These are phyloP conservation scores for Aporrectodea caliginosa DNA, from an alignment of 1,140 invertebrate genomes.

Conservation along the genomic window DNA sequence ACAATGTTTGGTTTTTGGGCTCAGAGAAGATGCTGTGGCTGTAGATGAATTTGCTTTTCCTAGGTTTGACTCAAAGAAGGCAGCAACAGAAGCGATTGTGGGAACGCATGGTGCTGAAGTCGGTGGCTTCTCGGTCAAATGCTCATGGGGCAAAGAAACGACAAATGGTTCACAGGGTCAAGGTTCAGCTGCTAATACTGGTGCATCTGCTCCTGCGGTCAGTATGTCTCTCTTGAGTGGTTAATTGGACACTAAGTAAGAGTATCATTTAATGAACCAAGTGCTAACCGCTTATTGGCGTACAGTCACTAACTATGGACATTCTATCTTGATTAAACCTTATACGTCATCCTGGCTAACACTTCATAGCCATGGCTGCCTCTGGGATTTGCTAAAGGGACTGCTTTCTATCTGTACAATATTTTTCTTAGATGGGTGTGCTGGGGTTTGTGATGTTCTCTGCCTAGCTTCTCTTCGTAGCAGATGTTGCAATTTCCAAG, in stretches of 20 bases:
- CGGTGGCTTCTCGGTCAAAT: conserved; percentile 92
- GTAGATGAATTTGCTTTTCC: too few species aligned
- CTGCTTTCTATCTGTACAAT: too few species aligned
- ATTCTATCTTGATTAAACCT: background rate
- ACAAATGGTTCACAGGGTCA: background rate
- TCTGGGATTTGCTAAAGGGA: too few species aligned
- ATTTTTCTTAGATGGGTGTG: too few species aligned
- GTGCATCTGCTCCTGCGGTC: background rate
- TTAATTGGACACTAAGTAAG: background rate
- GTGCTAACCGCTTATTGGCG: background rate
- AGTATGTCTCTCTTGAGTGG: background rate
- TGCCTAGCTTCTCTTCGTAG: too few species aligned
- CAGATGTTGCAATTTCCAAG: background rate
- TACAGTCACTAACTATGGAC: background rate
- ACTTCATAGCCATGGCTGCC: too few species aligned
- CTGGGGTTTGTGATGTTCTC: too few species aligned
- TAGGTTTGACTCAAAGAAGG: conserved; percentile 95
- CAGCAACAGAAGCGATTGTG: conserved; percentile 94
- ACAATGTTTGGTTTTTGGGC: too few species aligned
- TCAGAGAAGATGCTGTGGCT: too few species aligned
- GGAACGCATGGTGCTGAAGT: conserved; percentile 95
- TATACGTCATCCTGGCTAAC: too few species aligned
- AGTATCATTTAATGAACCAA: background rate
- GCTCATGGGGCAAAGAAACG: conserved; percentile 95
- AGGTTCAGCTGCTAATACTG: background rate